These are phyloP conservation scores for Calameuta pallipes DNA, from an alignment of 2,888 invertebrate genomes.

Conservation along the genomic window DNA sequence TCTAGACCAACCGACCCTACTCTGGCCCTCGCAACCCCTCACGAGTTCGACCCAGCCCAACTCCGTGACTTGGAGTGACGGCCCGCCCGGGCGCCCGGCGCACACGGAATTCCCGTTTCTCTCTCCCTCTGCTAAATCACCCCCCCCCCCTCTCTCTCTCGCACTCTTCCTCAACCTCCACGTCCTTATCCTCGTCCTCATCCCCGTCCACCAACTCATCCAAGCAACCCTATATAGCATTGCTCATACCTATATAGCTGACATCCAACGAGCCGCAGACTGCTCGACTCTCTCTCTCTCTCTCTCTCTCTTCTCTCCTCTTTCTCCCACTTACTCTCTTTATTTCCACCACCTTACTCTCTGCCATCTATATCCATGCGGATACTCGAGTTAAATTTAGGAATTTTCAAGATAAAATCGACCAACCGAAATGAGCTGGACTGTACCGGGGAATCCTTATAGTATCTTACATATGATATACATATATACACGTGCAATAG, in stretches of 20 bases:
- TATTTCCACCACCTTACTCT: slow-evolving; percentile 9
- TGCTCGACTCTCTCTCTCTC: slow-evolving; percentile 15
- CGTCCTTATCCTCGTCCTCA: slow-evolving; percentile 21
- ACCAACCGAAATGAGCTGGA: neutral
- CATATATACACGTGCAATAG: neutral
- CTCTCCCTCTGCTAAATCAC: slow-evolving; percentile 3
- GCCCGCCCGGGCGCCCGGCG: slow-evolving; percentile 43
- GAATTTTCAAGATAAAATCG: slow-evolving; percentile 10
- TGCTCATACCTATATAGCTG: neutral
- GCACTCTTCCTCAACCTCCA: slow-evolving; percentile 22
- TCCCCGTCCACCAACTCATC: slow-evolving; percentile 9
- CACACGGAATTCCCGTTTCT: slow-evolving; percentile 43
- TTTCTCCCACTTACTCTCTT: slow-evolving; percentile 14
- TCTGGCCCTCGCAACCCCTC: slow-evolving; percentile 30
- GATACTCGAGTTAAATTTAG: slow-evolving; percentile 18
- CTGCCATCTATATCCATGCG: slow-evolving; percentile 18
- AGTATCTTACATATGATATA: neutral
- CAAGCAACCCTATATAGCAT: neutral
- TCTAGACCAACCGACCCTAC: slow-evolving; percentile 34
- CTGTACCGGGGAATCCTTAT: neutral
- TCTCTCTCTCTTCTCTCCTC: slow-evolving; percentile 12
- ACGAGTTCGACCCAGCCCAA: slow-evolving; percentile 42
- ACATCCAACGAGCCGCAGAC: slow-evolving; percentile 22
- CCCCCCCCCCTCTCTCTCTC: neutral
- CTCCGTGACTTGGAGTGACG: slow-evolving; percentile 37